Evolutionary conservation across 2,113 vertebrate genomes (phyloP).

Genomic region (Ptyas mucosa): DNA sequence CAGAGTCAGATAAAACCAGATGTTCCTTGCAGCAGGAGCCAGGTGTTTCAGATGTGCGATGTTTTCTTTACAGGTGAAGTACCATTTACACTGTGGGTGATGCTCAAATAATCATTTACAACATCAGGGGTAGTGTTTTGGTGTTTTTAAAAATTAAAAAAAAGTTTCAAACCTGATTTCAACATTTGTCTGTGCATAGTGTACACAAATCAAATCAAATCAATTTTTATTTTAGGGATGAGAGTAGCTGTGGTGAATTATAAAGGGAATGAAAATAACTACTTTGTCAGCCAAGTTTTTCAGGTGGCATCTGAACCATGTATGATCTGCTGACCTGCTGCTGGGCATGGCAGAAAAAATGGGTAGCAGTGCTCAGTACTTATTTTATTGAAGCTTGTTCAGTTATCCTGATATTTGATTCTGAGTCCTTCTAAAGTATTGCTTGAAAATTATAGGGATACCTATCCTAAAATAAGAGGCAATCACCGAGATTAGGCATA

Average conservation of each 20-base stretch:
- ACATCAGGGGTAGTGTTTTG: background rate
- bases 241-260: background rate
- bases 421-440: background rate
- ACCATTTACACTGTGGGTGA: background rate
- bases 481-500: background rate
- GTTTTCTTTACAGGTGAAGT: conserved; percentile 13
- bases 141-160: conserved; percentile 2
- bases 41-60: conserved; percentile 15
- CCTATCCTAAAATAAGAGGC: background rate
- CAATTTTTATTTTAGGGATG: background rate
- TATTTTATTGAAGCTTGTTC: background rate
- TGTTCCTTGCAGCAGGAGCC: conserved; percentile 14
- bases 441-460: background rate
- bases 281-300: background rate
- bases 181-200: background rate
- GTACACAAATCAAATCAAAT: background rate
- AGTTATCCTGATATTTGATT: background rate
- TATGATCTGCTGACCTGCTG: background rate
- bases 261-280: background rate
- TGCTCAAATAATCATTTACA: background rate
- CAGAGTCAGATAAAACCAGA: conserved; percentile 23
- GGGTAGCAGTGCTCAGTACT: background rate
- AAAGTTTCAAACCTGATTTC: background rate
- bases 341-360: background rate
- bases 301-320: background rate